Evolutionary conservation across 2,888 invertebrate genomes (phyloP).

Genomic region (Ochropacha duplaris): DNA sequence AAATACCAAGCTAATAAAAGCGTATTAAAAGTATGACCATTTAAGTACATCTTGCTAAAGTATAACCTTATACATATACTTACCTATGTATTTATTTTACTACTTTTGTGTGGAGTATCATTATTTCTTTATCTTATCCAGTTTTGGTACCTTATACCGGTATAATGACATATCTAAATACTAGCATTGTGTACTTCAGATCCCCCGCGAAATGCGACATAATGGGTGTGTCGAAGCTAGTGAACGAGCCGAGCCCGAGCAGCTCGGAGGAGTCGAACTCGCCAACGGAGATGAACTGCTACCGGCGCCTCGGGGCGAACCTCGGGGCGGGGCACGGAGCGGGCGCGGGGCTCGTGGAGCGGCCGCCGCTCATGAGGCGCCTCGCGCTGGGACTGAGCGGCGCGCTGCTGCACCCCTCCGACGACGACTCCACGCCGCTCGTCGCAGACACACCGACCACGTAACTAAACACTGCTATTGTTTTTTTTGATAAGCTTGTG

Average conservation of each 20-base stretch:
- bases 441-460: constrained; percentile 86
- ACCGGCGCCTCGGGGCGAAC: constrained; percentile 84
- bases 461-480: constrained; percentile 16
- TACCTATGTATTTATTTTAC: no score
- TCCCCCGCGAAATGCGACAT: constrained; percentile 69
- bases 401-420: constrained; percentile 69
- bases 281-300: constrained; percentile 93
- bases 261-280: constrained; percentile 94
- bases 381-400: constrained; percentile 90
- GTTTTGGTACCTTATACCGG: no score
- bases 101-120: no score
- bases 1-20: no score
- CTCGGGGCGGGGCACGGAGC: background rate
- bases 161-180: no score
- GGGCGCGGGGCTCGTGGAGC: background rate
- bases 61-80: no score
- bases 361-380: constrained; percentile 57
- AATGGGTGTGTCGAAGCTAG: constrained; percentile 60
- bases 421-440: constrained; percentile 89
- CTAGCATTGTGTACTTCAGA: constrained; percentile 39
- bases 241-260: constrained; percentile 80
- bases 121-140: no score
- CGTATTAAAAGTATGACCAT: no score
- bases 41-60: no score
- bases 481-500: no score